These are phyloP conservation scores for Phengaris alcon DNA, from an alignment of 2,888 invertebrate species.

Conservation along the genomic window DNA sequence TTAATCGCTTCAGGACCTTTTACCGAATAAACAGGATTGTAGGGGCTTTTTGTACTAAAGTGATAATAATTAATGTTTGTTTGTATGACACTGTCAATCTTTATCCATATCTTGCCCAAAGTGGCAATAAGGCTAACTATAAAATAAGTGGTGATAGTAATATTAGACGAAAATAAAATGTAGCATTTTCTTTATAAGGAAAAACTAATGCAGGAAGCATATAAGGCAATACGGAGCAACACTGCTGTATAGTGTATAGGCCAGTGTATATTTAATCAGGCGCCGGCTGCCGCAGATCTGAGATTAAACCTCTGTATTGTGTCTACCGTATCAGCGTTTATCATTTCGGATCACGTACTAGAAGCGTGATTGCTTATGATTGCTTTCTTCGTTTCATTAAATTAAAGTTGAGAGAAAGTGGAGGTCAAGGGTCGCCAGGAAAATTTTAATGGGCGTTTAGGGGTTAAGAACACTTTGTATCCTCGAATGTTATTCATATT, in stretches of 20 bases:
- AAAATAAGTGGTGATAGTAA: no score
- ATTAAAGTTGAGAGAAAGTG: background rate
- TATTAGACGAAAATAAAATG: background rate
- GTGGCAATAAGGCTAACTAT: no score
- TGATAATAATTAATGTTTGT: no score
- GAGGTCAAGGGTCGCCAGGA: background rate
- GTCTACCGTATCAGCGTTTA: slow-evolving; percentile 41
- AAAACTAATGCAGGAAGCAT: slow-evolving; percentile 1
- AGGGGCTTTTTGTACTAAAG: no score
- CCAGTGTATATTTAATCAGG: slow-evolving; percentile 29
- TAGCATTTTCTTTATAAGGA: slow-evolving; percentile 11
- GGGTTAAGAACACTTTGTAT: background rate
- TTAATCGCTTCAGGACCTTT: no score
- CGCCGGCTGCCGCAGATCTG: slow-evolving; percentile 30
- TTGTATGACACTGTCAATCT: no score
- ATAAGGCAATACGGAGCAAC: background rate
- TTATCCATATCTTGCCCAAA: no score
- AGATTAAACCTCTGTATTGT: slow-evolving; percentile 38
- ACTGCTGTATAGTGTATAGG: slow-evolving; percentile 11
- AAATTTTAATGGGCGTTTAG: background rate
- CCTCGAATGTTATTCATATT: no score
- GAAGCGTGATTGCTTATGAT: slow-evolving; percentile 49
- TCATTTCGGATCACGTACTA: slow-evolving; percentile 57
- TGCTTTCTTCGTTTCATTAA: slow-evolving; percentile 29
- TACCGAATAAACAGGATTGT: no score